Percentiles rank a stretch among this genome's conserved stretches.
Evolutionary conservation across 2,888 invertebrate species (phyloP).

Genomic region (Lycophotia porphyrea): DNA sequence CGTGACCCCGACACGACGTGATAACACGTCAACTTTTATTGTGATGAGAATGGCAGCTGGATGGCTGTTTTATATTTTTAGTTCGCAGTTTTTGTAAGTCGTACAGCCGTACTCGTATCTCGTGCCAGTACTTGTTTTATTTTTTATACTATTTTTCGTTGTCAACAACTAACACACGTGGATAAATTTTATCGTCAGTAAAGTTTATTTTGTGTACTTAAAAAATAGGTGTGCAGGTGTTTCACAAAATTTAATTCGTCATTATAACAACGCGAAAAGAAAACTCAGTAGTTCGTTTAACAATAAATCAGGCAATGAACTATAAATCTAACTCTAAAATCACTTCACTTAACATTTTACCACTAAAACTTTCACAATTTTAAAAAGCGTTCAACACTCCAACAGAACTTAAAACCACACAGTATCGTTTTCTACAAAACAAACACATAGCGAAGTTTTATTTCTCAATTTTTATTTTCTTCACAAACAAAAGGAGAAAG

Average conservation of each 20-base stretch:
- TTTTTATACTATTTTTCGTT: not conserved
- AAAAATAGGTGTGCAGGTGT: not conserved
- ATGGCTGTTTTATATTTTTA: constrained; percentile 60
- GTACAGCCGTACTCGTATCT: not conserved
- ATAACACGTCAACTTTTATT: constrained; percentile 71
- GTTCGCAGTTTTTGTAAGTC: constrained; percentile 30
- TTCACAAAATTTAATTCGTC: not conserved
- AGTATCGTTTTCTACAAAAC: constrained; percentile 50
- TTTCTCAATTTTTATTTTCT: constrained; percentile 51
- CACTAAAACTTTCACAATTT: constrained; percentile 26
- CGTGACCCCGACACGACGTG: constrained; percentile 64
- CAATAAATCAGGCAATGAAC: not conserved
- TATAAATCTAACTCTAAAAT: not conserved
- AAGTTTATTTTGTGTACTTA: not conserved
- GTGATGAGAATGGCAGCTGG: constrained; percentile 62
- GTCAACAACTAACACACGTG: not conserved
- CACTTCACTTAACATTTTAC: constrained; percentile 10
- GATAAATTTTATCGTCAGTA: not conserved
- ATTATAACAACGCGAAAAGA: not conserved
- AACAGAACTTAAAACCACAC: constrained; percentile 26
- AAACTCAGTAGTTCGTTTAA: not conserved
- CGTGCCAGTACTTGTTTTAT: not conserved
- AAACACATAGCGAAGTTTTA: constrained; percentile 28
- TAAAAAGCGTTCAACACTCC: constrained; percentile 36
- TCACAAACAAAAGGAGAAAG: constrained; percentile 30